Conservation (phyloP, 53 echinoderm and acorn worm genomes). For the Holothuria leucospilota region DNA sequence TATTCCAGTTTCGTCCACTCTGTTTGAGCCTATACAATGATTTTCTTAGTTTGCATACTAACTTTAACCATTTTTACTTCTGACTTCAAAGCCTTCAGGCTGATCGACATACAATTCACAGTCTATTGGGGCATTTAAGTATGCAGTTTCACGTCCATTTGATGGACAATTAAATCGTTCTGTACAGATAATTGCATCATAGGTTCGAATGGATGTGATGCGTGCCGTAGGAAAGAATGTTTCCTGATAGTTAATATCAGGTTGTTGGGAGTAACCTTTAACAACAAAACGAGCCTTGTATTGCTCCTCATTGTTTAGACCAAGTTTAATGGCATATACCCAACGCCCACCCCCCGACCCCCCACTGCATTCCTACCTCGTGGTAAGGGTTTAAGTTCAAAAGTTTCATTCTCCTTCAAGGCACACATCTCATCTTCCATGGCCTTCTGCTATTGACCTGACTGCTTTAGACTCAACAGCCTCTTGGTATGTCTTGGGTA, state of each 20-base stretch:
- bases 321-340: neutral
- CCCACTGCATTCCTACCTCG: conserved; percentile 25
- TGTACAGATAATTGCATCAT: conserved; percentile 51
- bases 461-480: conserved; percentile 3
- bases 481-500: conserved; percentile 46
- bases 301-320: conserved; percentile 8
- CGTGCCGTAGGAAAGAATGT: neutral
- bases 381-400: conserved; percentile 42
- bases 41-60: conserved; percentile 54
- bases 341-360: no score
- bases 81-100: conserved; percentile 38
- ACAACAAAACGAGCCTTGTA: conserved; percentile 1
- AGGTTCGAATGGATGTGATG: conserved; percentile 15
- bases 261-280: neutral
- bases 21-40: conserved; percentile 59
- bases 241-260: conserved; percentile 43
- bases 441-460: conserved; percentile 43
- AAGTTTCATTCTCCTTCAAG: conserved; percentile 48
- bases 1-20: conserved; percentile 52
- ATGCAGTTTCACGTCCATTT: conserved; percentile 51
- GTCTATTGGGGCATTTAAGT: conserved; percentile 52
- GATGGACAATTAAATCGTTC: conserved; percentile 19
- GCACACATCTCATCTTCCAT: conserved; percentile 39
- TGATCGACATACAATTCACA: conserved; percentile 43
- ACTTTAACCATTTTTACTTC: neutral